phyloP scores from a whole-genome alignment of 2,797 vertebrate species.

The Notamacropus eugenii region DNA sequence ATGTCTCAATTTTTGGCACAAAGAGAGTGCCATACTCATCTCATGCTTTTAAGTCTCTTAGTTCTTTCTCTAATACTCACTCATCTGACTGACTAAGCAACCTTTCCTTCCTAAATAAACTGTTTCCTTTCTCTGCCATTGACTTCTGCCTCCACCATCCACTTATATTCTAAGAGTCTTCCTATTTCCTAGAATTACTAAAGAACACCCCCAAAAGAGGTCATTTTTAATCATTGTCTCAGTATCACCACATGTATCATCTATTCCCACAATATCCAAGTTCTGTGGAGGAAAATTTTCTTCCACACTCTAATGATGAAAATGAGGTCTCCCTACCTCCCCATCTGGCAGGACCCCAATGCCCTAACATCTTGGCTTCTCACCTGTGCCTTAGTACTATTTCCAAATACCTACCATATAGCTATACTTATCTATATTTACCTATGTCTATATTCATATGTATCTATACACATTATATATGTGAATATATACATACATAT shows the following conservation, averaged over 20 bases:
- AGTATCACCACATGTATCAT: not conserved
- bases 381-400: not conserved
- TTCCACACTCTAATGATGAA: not conserved
- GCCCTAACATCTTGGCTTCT: not conserved
- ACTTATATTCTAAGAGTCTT: not conserved
- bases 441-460: too few relatives aligned
- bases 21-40: not conserved
- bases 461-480: too few relatives aligned
- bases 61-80: not conserved
- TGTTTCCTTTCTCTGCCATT: not conserved
- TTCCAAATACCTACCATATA: not conserved
- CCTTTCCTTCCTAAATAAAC: not conserved
- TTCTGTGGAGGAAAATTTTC: not conserved
- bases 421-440: too few relatives aligned
- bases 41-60: not conserved
- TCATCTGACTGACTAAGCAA: conserved; percentile 16
- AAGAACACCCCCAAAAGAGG: not conserved
- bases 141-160: not conserved
- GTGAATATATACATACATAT: too few relatives aligned
- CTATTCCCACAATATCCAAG: not conserved
- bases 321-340: not conserved
- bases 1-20: not conserved
- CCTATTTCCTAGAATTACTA: not conserved
- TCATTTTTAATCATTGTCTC: not conserved
- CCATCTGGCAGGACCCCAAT: not conserved